Evolutionary conservation across 2,113 vertebrate species (phyloP), one percentile per base, ranked within the genome.

Genomic region (Pelecanus crispus): DNA sequence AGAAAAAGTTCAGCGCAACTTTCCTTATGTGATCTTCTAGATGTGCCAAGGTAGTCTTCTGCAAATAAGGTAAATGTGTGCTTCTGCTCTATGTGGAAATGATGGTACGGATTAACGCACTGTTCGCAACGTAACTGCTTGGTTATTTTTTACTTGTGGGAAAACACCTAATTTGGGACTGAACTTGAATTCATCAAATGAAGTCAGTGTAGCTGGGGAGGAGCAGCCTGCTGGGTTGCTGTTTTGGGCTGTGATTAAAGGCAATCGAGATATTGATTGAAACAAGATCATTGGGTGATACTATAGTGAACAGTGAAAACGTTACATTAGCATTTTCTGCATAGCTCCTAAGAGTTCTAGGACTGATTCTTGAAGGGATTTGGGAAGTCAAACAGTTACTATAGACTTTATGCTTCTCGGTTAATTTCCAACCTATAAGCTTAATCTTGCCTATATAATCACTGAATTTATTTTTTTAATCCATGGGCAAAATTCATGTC

Each of bases 191-290:
- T 80, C 2, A 1, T 63, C 19, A 47, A 47, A 55, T 68, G 11
- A 71, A 90, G 22, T 38, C n/a, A 45, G 21, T 25, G 25, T 49
- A 55, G 38, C 42, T 75, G 47, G 61, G 32, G 17, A 79, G 22
- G 15, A 88, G 56, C 61, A 71, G n/a, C 25, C 61, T 82, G 47
- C 52, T 68, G n/a, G 17, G 22, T 38, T 75, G 62, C 44, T 11
- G 5, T 58, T 92, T 93, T 42, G 47, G 66, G 31, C 38, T 86
- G 17, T 72, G n/a, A 29, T 71, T 74, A 58, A 86, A 89, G 50
- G 13, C 19, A 13, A 0, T 31, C 0, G 1, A 62, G 55, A 6
- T 58, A 22, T 0, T 66, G 42, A 26, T 26, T 74, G 28, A 34
- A 71, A 42, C 15, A 53, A 84, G 40, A 25, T 62, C 38, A 32